Percentiles rank a stretch among this genome's conserved stretches.
Conservation (phyloP, 92 coral and sea anemone genomes). For the Isaurus tuberculatus region DNA sequence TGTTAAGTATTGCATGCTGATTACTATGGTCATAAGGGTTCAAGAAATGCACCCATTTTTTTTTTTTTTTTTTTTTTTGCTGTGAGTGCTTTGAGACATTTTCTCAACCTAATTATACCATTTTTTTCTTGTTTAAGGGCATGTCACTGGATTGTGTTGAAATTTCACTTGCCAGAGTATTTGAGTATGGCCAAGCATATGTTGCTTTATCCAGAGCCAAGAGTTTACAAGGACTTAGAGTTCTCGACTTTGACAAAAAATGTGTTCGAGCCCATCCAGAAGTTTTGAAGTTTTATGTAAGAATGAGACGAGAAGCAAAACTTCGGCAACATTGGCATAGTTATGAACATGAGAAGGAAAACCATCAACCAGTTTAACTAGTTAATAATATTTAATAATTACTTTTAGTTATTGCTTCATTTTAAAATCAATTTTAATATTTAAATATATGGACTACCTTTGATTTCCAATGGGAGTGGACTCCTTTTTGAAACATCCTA, state of each 20-base stretch:
- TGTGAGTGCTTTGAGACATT: neutral
- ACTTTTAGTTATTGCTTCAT: neutral
- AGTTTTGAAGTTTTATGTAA: conserved; percentile 85
- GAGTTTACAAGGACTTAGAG: conserved; percentile 90
- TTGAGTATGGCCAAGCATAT: conserved; percentile 97
- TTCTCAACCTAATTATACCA: no score
- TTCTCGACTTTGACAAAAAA: conserved; percentile 88
- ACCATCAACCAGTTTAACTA: neutral
- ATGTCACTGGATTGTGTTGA: conserved; percentile 98
- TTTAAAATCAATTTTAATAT: neutral
- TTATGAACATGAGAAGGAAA: conserved; percentile 23
- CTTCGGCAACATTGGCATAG: conserved; percentile 59
- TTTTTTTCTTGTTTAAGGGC: conserved; percentile 63
- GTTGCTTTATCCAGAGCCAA: conserved; percentile 96
- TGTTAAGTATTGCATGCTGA: no score
- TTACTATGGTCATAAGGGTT: no score
- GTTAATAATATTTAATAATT: neutral
- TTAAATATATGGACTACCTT: neutral
- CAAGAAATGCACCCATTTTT: no score
- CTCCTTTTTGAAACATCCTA: no score
- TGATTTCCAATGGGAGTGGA: no score
- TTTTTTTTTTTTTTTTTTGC: no score
- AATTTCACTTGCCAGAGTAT: conserved; percentile 92
- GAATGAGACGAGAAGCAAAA: conserved; percentile 72
- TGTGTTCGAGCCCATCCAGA: conserved; percentile 96